A percentile compares a stretch with the other conserved stretches of the same genome.
phyloP scores from a whole-genome alignment of 2,113 vertebrate species.

The Australoheros scitulus region DNA sequence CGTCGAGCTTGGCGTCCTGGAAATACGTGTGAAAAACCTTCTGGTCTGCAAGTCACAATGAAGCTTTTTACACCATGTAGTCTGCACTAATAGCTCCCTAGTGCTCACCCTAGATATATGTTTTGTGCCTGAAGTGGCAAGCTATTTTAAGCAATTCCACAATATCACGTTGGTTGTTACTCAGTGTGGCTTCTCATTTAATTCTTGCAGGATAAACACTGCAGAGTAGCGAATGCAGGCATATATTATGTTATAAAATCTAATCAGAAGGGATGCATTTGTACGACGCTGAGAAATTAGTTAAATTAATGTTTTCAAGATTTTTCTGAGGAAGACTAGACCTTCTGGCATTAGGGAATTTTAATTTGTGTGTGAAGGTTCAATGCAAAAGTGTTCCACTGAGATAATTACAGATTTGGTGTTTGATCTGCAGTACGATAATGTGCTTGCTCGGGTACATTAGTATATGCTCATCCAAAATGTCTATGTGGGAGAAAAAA shows the following conservation, averaged over 20 bases:
- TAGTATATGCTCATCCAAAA: conserved; percentile 22
- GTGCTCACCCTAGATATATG: no score
- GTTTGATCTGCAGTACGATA: conserved; percentile 52
- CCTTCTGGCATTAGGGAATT: conserved; percentile 26
- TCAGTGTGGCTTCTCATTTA: neutral
- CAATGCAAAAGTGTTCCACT: conserved; percentile 51
- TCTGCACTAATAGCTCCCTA: no score
- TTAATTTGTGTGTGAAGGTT: conserved; percentile 38
- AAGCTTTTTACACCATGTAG: neutral
- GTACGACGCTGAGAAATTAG: conserved; percentile 16
- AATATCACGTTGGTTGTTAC: neutral
- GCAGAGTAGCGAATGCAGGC: neutral
- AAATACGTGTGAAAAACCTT: neutral
- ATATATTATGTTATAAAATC: neutral
- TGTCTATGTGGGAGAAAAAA: neutral
- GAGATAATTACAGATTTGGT: conserved; percentile 62
- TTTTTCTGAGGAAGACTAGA: neutral
- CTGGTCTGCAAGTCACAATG: neutral
- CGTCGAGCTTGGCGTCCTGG: neutral
- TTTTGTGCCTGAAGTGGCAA: no score
- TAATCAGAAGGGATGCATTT: conserved; percentile 22
- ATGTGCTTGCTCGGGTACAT: conserved; percentile 41
- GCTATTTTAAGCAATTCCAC: neutral
- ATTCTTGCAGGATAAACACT: neutral
- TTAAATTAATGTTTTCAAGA: conserved; percentile 36